Evolutionary conservation across 2,113 vertebrate species (phyloP).

Genomic region (Mormyrus lacerda): DNA sequence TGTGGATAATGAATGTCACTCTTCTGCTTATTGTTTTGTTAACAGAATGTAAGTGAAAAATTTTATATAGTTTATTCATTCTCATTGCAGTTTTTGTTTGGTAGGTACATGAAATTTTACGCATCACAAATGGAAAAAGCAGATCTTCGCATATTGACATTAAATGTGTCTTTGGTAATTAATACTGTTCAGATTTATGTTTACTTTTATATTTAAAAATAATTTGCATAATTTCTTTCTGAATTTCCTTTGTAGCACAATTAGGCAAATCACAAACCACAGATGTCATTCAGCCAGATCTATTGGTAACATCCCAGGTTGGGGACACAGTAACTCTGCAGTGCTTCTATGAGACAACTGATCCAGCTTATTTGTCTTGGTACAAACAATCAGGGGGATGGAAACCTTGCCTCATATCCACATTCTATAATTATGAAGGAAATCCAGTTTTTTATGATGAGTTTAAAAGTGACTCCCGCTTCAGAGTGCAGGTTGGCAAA

Average conservation of each 20-base stretch:
- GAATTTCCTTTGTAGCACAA: not conserved
- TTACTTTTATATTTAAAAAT: not conserved
- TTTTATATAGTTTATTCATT: not conserved
- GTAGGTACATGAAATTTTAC: not conserved
- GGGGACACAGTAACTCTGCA: slow-evolving; percentile 39
- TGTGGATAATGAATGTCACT: not conserved
- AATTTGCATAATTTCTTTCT: not conserved
- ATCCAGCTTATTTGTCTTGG: slow-evolving; percentile 52
- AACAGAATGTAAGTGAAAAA: not conserved
- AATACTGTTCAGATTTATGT: too few species aligned
- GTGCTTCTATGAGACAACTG: slow-evolving; percentile 35
- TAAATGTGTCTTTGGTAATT: too few species aligned
- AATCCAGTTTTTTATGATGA: slow-evolving; percentile 15
- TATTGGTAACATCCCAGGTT: not conserved
- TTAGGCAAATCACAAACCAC: not conserved
- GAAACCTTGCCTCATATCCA: slow-evolving; percentile 37
- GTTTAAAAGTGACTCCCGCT: slow-evolving; percentile 33
- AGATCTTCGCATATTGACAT: too few species aligned
- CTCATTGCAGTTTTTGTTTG: not conserved
- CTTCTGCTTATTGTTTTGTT: not conserved
- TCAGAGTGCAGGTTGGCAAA: slow-evolving; percentile 29
- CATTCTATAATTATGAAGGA: slow-evolving; percentile 38
- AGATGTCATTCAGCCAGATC: not conserved
- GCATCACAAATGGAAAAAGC: not conserved
- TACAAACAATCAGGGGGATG: slow-evolving; percentile 40